phyloP scores from a whole-genome alignment of 1,140 invertebrate species.

The Elymnias hypermnestra region DNA sequence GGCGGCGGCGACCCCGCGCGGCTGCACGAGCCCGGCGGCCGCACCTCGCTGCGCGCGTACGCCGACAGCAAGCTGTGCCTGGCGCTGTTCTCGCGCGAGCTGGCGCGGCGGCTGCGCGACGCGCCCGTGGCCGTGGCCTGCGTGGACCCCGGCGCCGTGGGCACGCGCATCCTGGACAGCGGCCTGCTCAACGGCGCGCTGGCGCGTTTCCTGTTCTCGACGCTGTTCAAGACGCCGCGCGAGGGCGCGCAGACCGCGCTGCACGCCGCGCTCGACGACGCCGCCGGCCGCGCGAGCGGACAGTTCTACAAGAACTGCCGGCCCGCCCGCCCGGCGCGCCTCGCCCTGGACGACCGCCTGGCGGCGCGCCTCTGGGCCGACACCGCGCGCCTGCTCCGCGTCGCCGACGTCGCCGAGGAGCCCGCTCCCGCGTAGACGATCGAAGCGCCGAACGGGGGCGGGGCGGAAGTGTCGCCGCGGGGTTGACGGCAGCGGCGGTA shows the following conservation, averaged over 20 bases:
- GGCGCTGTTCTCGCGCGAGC: slow-evolving; percentile 80
- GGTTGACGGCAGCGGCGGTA: too few relatives aligned
- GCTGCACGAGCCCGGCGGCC: slow-evolving; percentile 78
- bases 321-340: slow-evolving; percentile 14
- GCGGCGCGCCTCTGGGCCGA: slow-evolving; percentile 33
- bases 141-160: slow-evolving; percentile 78
- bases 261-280: slow-evolving; percentile 38
- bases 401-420: too few relatives aligned
- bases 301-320: slow-evolving; percentile 53
- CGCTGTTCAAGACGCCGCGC: slow-evolving; percentile 44
- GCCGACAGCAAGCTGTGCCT: slow-evolving; percentile 83
- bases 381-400: too few relatives aligned
- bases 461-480: too few relatives aligned
- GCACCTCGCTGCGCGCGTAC: slow-evolving; percentile 76
- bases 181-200: slow-evolving; percentile 28
- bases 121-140: slow-evolving; percentile 76
- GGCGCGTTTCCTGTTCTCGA: slow-evolving; percentile 26
- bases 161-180: slow-evolving; percentile 68
- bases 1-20: slow-evolving; percentile 79
- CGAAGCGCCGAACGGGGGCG: too few relatives aligned
- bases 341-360: slow-evolving; percentile 25
- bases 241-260: slow-evolving; percentile 56
- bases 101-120: slow-evolving; percentile 77
- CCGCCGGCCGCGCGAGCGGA: slow-evolving; percentile 44
- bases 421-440: too few relatives aligned